A percentile compares a stretch with the other conserved stretches of the same genome.
These are phyloP conservation scores for Galendromus occidentalis DNA, from an alignment of 1,140 invertebrate genomes.

Conservation along the genomic window DNA sequence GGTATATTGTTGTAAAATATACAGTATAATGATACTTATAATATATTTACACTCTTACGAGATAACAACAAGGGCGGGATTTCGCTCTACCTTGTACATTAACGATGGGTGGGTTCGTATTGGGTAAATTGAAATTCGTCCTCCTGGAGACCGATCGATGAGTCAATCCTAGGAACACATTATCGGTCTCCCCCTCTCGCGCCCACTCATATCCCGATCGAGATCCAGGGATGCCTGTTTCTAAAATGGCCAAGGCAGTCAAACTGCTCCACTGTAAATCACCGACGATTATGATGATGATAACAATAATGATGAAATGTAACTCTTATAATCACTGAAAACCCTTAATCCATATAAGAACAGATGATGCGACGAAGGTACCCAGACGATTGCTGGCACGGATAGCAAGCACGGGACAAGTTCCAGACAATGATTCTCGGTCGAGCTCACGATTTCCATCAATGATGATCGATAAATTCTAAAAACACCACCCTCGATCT, in stretches of 20 bases:
- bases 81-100: not conserved
- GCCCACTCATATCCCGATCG: not conserved
- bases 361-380: not conserved
- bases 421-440: not conserved
- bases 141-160: not conserved
- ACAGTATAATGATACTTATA: slow-evolving; percentile 1
- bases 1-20: slow-evolving; percentile 11
- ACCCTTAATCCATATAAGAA: not conserved
- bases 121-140: not conserved
- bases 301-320: not conserved
- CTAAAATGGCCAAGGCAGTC: not conserved
- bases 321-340: not conserved
- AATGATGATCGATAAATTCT: too few relatives aligned
- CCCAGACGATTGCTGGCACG: not conserved
- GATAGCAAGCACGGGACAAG: not conserved
- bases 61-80: not conserved
- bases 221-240: not conserved
- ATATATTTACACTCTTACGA: not conserved
- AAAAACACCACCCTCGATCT: too few relatives aligned
- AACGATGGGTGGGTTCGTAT: not conserved
- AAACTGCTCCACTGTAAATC: slow-evolving; percentile 10
- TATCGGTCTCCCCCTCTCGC: not conserved
- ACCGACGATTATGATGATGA: not conserved
- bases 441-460: not conserved
- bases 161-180: not conserved